A percentile compares a stretch with the other conserved stretches of the same genome.
Conservation (phyloP, 2,888 invertebrate species). For the Drosophila meridiana region DNA sequence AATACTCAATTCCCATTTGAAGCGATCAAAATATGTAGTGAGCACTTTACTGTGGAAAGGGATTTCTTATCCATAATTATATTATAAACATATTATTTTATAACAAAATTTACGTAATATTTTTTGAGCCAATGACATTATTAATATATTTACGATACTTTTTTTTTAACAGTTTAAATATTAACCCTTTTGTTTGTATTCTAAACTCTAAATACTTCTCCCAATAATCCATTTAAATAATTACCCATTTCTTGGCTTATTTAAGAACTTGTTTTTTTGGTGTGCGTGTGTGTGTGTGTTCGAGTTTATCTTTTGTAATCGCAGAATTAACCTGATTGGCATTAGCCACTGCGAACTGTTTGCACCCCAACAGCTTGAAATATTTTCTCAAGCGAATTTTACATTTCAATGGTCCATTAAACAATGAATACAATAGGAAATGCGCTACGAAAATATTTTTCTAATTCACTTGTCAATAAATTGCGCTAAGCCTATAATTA, state of each 20-base stretch:
- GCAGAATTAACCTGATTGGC: conserved; percentile 34
- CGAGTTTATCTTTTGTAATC: conserved; percentile 15
- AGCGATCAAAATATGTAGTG: too few species aligned
- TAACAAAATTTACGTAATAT: too few species aligned
- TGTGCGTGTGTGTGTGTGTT: neutral
- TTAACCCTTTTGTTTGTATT: neutral
- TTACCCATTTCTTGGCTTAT: neutral
- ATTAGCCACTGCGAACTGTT: conserved; percentile 25
- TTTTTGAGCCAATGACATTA: too few species aligned
- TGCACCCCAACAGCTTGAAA: conserved; percentile 33
- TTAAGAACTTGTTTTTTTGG: neutral
- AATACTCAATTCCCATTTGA: too few species aligned
- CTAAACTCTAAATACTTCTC: neutral
- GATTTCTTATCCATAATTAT: too few species aligned
- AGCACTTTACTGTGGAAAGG: too few species aligned
- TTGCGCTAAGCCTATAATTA: conserved; percentile 75
- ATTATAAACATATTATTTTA: too few species aligned
- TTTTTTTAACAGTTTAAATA: too few species aligned
- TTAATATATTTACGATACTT: too few species aligned
- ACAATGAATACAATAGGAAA: conserved; percentile 35
- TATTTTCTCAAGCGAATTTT: conserved; percentile 53
- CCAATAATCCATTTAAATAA: neutral
- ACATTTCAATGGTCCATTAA: conserved; percentile 56
- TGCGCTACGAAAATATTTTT: conserved; percentile 60
- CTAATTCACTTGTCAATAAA: conserved; percentile 79